Conservation (phyloP, 2,113 vertebrate species). For the Chrysemys picta region DNA sequence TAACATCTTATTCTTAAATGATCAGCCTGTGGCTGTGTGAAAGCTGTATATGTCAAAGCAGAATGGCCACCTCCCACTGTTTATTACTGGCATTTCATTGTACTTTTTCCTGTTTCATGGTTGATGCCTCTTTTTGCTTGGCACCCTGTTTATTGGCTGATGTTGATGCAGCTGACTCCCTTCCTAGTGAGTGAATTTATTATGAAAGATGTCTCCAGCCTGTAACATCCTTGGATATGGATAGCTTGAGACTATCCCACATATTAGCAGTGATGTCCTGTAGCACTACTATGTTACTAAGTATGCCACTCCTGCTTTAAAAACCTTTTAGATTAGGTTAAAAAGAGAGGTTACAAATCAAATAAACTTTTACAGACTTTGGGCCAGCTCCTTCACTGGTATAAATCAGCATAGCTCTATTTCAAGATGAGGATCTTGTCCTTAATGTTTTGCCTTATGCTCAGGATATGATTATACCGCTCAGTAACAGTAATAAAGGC, state of each 20-base stretch:
- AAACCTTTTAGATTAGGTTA: neutral
- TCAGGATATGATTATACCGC: neutral
- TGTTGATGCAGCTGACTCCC: neutral
- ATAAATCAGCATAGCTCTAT: neutral
- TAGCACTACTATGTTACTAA: neutral
- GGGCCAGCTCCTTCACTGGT: neutral
- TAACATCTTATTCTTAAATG: neutral
- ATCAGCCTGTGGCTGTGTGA: neutral
- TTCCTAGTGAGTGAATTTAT: neutral
- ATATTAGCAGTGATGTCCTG: neutral
- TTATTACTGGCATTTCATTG: neutral
- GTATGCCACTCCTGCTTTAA: neutral
- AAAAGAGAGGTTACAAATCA: neutral
- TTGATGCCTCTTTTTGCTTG: neutral
- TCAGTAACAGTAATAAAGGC: neutral
- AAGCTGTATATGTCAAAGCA: accelerated
- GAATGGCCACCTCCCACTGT: neutral
- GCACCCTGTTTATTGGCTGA: neutral
- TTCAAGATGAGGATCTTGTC: neutral
- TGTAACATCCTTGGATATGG: neutral
- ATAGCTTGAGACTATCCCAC: neutral
- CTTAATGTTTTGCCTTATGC: neutral
- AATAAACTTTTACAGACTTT: neutral
- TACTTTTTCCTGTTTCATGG: neutral
- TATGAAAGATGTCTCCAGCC: neutral